Evolutionary conservation across 2,888 invertebrate species (phyloP), one percentile per base, ranked within the genome.

Genomic region (Tridacna crocea): DNA sequence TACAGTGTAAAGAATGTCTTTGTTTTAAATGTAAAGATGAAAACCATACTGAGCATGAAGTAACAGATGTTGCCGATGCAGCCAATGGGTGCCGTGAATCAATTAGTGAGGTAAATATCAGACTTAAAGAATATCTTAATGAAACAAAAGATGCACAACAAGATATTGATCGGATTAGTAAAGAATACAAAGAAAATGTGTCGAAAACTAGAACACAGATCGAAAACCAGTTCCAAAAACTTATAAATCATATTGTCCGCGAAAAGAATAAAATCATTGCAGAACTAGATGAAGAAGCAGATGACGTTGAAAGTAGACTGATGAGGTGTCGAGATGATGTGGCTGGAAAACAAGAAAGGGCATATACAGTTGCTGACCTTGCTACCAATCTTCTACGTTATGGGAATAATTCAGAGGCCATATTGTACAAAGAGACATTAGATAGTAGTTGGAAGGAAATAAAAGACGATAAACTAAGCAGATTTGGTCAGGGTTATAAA

Each of bases 11-110:
- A 47, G 24, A 27, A 10, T 83, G 80, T 63, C 68, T 83, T 13
- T 86, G 86, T 51, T 77, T 76, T 60, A 84, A 82, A 74, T 86
- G 86, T 70, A 83, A 80, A 48, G 84, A 84, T 72, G 86, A 86
- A 11, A 65, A 77, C 65, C 86, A 86, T 36, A 26, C 61, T 1
- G 76, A 84, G 15, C 86, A 86, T 66, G 72, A 75, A n/a, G 78
- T 84, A 13, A 55, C 77, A 15, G 86, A 84, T 66, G 73, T 86
- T 19, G 77, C 76, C 2, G 80, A 84, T 58, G 66, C 76, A 10
- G 78, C 82, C 1, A 61, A 61, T 8, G 78, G 80, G 0, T 27
- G 79, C 6, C 72, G 76, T 70, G 68, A 75, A 27, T 19, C 78
- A 24, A 83, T 84, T 12, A 58, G 72, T 26, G 86, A 86, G 47